Conservation (phyloP, 2,888 invertebrate genomes). For the Philereme vetulata region DNA sequence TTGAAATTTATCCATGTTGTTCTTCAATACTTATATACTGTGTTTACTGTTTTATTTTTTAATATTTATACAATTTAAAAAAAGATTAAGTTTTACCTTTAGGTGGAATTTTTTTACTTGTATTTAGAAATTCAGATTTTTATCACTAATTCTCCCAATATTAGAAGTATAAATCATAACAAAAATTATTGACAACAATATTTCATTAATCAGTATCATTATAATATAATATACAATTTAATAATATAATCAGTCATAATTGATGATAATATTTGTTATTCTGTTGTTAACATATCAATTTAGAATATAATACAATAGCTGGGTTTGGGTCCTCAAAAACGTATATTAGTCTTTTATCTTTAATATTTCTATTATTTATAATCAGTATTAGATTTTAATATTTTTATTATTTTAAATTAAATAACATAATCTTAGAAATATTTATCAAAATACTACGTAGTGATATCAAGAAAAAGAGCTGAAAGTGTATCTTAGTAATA, state of each 20-base stretch:
- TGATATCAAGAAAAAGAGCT: conserved; percentile 53
- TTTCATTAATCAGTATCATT: too few species aligned
- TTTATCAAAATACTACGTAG: conserved; percentile 32
- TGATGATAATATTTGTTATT: conserved; percentile 41
- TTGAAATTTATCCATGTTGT: conserved; percentile 50
- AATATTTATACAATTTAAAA: not conserved
- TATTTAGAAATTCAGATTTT: conserved; percentile 41
- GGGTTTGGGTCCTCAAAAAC: conserved; percentile 69
- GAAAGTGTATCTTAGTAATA: conserved; percentile 78
- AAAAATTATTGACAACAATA: not conserved
- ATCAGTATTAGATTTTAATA: conserved; percentile 17
- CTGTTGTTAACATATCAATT: conserved; percentile 34
- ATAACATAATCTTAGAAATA: conserved; percentile 15
- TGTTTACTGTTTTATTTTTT: not conserved
- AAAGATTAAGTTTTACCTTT: not conserved
- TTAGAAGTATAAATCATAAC: conserved; percentile 41
- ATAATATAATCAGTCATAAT: conserved; percentile 59
- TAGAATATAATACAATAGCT: conserved; percentile 59
- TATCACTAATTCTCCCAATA: conserved; percentile 74
- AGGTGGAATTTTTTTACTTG: not conserved
- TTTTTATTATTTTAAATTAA: conserved; percentile 16
- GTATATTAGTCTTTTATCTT: conserved; percentile 34
- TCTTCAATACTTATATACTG: conserved; percentile 10
- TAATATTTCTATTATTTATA: conserved; percentile 23
- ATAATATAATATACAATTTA: not conserved